Base-by-base conservation (phyloP, 2,888 invertebrate species). In the Microctonus aethiopoides region DNA sequence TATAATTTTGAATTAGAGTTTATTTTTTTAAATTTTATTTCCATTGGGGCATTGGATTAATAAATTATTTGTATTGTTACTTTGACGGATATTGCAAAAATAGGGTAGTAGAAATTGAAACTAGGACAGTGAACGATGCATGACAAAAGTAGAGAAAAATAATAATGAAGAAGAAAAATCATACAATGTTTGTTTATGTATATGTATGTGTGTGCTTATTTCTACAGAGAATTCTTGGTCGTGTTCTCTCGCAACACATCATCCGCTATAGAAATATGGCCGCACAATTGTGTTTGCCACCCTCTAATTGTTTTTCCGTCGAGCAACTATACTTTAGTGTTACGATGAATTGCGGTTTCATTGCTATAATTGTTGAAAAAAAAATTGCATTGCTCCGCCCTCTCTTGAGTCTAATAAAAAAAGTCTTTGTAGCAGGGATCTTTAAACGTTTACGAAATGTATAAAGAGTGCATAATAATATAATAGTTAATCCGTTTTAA, bases 391-490 rank as follows among this genome's bases (percentile, higher is more conserved):
- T 24, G 52, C 20, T 57, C 10, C 65, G 24, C 29, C 39, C 46
- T 51, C 22, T 39, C n/a, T 9, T 20, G 26, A 16, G 13, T 63
- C 16, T 51, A 24, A 51, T 22, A 13, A 10, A 24, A 39, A 51
- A 16, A 29, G 26, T 20, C 29, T 20, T 41, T 22, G 39, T 16
- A 36, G n/a, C n/a, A n/a, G n/a, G n/a, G n/a, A n/a, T n/a, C n/a
- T n/a, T n/a, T n/a, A 41, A 32, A 22, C 62, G 67, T 72, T 75
- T 71, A 75, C 72, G 74, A 76, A 74, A 74, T 68, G 64, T 61
- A 51, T 29, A 54, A 54, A 20, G 24, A 52, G 69, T 36, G 59
- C 26, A 67, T 66, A 62, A 66, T 65, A 65, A 46, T 51, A 41
- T 65, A 64, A 34, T 59, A 39, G 56, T 16, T 60, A 41, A 54